These are phyloP conservation scores for Nasonia giraulti DNA, from an alignment of 1,140 invertebrate genomes.

Conservation along the genomic window DNA sequence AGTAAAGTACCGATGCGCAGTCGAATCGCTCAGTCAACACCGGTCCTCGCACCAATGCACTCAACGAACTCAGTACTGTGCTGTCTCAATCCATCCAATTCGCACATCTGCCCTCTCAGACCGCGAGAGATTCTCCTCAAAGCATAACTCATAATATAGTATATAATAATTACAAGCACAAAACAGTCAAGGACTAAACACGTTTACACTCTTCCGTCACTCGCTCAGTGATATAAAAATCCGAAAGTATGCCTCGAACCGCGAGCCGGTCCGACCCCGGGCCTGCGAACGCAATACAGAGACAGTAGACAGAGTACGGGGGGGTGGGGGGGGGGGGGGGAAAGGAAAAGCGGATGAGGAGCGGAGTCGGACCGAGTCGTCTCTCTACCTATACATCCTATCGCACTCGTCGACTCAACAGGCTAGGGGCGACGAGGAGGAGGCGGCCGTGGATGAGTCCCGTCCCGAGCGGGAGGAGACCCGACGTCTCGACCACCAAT, in stretches of 20 bases:
- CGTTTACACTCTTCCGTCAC: neutral
- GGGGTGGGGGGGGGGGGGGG: too few species aligned
- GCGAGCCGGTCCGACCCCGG: neutral
- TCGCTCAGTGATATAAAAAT: slow-evolving; percentile 25
- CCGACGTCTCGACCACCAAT: slow-evolving; percentile 58
- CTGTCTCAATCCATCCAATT: slow-evolving; percentile 17
- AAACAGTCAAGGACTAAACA: slow-evolving; percentile 15
- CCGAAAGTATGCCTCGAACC: slow-evolving; percentile 10
- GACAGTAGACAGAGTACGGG: neutral
- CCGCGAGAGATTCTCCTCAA: slow-evolving; percentile 22
- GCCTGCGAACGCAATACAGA: neutral
- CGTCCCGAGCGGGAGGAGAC: neutral
- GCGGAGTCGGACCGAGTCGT: slow-evolving; percentile 11
- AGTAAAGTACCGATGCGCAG: neutral
- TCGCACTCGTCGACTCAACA: neutral
- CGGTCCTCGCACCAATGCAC: neutral
- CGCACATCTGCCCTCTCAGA: slow-evolving; percentile 6
- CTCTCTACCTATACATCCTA: slow-evolving; percentile 1
- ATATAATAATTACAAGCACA: slow-evolving; percentile 39
- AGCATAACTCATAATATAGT: slow-evolving; percentile 19
- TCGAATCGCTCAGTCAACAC: slow-evolving; percentile 25
- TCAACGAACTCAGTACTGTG: neutral
- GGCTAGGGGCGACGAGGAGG: neutral
- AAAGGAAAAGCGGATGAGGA: neutral
- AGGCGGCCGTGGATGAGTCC: neutral